These are phyloP conservation scores for Patiria pectinifera DNA, from an alignment of 53 echinoderm and acorn worm species.

Conservation along the genomic window DNA sequence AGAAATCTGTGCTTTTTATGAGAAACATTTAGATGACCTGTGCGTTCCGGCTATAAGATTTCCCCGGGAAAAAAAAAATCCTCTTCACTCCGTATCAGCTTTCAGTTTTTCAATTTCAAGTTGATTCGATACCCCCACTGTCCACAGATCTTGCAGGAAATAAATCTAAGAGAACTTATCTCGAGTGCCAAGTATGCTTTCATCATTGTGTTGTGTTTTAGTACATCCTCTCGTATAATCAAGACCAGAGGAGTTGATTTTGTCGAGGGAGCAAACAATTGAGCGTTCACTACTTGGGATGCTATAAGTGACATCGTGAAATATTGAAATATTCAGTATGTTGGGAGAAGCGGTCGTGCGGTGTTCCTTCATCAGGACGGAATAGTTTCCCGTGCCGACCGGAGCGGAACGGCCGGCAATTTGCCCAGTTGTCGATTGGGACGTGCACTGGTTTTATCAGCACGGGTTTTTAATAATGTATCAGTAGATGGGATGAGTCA, in stretches of 20 bases:
- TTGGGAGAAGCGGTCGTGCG: background rate
- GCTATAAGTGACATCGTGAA: background rate
- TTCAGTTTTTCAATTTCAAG: background rate
- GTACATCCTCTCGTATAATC: too few relatives aligned
- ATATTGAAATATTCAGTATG: constrained; percentile 3
- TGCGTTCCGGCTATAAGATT: background rate
- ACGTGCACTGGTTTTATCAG: background rate
- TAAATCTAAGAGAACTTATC: too few relatives aligned
- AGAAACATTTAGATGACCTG: too few relatives aligned
- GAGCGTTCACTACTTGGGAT: too few relatives aligned
- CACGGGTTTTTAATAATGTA: background rate
- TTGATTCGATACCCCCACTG: background rate
- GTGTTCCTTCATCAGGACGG: background rate
- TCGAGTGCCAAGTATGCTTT: too few relatives aligned
- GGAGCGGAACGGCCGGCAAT: background rate
- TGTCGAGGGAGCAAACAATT: too few relatives aligned
- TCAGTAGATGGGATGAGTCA: constrained; percentile 1
- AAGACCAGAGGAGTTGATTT: too few relatives aligned
- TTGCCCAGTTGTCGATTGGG: background rate
- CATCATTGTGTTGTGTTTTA: too few relatives aligned
- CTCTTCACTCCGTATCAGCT: background rate
- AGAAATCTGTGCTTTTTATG: too few relatives aligned
- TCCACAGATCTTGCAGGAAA: too few relatives aligned
- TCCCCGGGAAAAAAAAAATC: background rate
- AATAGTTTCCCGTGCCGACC: background rate